phyloP scores from a whole-genome alignment of 2,888 invertebrate species.

The Anoncus sp. region DNA sequence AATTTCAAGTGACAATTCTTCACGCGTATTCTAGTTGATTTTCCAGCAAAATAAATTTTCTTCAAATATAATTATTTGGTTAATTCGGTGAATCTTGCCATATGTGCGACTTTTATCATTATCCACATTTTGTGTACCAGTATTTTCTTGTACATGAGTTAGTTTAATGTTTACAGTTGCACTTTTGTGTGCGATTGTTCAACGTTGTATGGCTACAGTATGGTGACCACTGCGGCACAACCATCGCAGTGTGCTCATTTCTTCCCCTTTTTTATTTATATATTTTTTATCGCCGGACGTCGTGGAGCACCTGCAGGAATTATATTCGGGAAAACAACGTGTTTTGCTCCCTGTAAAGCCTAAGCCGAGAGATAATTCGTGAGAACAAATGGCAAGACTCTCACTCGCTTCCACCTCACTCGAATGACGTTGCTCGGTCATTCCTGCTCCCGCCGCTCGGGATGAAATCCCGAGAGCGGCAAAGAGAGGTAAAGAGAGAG shows the following conservation, averaged over 20 bases:
- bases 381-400: conserved; percentile 58
- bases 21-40: neutral
- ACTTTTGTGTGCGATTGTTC: neutral
- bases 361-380: conserved; percentile 48
- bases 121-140: neutral
- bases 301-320: conserved; percentile 49
- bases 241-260: conserved; percentile 11
- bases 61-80: neutral
- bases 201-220: conserved; percentile 6
- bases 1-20: neutral
- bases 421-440: conserved; percentile 57
- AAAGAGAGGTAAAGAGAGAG: conserved; percentile 15
- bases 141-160: neutral
- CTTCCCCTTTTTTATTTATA: conserved; percentile 9
- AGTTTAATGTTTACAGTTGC: neutral
- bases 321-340: conserved; percentile 53
- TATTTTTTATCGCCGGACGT: conserved; percentile 44
- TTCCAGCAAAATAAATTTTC: neutral
- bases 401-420: conserved; percentile 49
- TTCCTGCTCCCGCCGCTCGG: too few relatives aligned
- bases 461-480: too few relatives aligned
- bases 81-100: neutral
- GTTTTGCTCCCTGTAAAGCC: conserved; percentile 15
- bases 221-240: neutral
- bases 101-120: conserved; percentile 2